Base-by-base conservation (phyloP, 2,888 invertebrate species). In the Brachyopa scutellaris region DNA sequence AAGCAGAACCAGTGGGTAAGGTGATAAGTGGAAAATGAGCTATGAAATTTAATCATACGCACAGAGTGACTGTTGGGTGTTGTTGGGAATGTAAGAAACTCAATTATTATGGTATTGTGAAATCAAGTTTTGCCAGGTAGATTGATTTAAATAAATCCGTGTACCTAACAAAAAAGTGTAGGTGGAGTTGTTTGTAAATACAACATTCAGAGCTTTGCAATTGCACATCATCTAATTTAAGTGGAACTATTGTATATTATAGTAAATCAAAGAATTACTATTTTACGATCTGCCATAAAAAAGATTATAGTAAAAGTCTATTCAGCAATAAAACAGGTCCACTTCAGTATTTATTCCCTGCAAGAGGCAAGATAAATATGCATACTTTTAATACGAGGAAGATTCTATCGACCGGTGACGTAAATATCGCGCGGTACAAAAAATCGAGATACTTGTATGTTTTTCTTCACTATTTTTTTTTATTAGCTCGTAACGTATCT, bases 91-190 rank as follows among this genome's bases (percentile, higher is more conserved):
- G 42, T 42, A 9, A 29, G 42, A 26, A 59, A 59, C 29, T 69
- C 57, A 57, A 38, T 47, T 69, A 38, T 47, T 69, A 49, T 19
- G 33, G 36, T 29, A 26, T 47, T 69, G 26, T 47, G 36, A 59
- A 49, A 47, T 59, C 26, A 11, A 21, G 47, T 21, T 13, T 55
- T 57, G 26, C 3, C 15, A 57, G n/a, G 57, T 15, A 38, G 26
- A 57, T 57, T 4, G 40, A 29, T 7, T 29, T 26, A 11, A 42
- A n/a, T n/a, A n/a, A n/a, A n/a, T n/a, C n/a, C n/a, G n/a, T n/a
- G n/a, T n/a, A n/a, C n/a, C n/a, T n/a, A n/a, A n/a, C n/a, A n/a
- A n/a, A n/a, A n/a, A n/a, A n/a, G n/a, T n/a, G n/a, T n/a, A n/a
- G n/a, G n/a, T n/a, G n/a, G n/a, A n/a, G n/a, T n/a, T n/a, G n/a